Conservation (phyloP, 2,113 vertebrate species). For the Bufo gargarizans region DNA sequence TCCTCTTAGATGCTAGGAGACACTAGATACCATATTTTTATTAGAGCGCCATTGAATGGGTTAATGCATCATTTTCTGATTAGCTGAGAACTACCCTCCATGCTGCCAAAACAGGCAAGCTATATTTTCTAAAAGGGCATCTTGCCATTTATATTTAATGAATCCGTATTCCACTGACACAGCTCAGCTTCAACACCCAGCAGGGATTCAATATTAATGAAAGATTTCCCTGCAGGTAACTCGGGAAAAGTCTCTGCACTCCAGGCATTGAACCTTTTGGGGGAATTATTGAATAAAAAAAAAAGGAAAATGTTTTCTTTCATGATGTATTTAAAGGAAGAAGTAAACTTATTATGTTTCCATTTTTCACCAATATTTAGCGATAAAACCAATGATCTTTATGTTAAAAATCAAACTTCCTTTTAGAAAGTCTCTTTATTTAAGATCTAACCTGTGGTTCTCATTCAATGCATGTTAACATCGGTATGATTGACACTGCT, state of each 20-base stretch:
- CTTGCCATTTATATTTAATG: conserved; percentile 60
- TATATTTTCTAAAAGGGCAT: conserved; percentile 58
- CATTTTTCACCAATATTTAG: conserved; percentile 37
- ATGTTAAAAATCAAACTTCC: not conserved
- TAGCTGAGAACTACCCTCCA: conserved; percentile 52
- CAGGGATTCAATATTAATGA: conserved; percentile 58
- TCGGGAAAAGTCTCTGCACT: conserved; percentile 56
- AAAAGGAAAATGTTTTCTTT: conserved; percentile 39
- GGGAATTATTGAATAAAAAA: conserved; percentile 52
- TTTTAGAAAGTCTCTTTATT: conserved; percentile 12
- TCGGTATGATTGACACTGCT: not conserved
- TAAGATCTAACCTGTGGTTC: not conserved
- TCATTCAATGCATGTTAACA: not conserved
- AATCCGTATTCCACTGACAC: conserved; percentile 58
- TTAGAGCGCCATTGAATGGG: conserved; percentile 16
- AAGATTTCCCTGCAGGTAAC: conserved; percentile 59
- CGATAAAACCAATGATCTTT: not conserved
- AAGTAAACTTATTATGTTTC: conserved; percentile 44
- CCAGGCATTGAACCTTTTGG: conserved; percentile 55
- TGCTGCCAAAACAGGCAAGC: conserved; percentile 56
- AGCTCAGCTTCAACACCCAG: conserved; percentile 56
- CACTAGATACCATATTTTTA: not conserved
- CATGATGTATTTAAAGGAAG: conserved; percentile 47
- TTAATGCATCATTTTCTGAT: conserved; percentile 52
- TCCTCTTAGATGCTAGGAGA: not conserved